phyloP scores from a whole-genome alignment of 2,113 vertebrate species.

The Arothron firmamentum region DNA sequence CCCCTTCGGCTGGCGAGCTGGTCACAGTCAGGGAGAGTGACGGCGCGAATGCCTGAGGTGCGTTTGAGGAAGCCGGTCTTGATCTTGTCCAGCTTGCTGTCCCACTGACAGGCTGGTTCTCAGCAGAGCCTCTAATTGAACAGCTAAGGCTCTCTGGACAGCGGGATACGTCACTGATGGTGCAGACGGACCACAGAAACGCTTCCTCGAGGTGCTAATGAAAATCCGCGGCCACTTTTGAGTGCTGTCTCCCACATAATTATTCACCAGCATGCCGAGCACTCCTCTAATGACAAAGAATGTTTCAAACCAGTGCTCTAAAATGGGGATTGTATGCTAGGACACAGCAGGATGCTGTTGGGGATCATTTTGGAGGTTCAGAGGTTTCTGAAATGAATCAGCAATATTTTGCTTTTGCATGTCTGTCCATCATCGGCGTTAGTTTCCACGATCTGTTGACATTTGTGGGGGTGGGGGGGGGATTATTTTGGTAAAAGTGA shows the following conservation, averaged over 20 bases:
- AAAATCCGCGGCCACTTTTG: conserved; percentile 58
- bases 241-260: conserved; percentile 42
- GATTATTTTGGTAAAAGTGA: conserved; percentile 10
- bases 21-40: conserved; percentile 60
- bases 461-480: neutral
- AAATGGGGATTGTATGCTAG: conserved; percentile 48
- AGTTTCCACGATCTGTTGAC: neutral
- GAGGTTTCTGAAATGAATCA: conserved; percentile 45
- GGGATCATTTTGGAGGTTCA: conserved; percentile 30
- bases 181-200: conserved; percentile 38
- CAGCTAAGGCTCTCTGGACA: conserved; percentile 57
- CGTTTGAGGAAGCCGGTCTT: conserved; percentile 64
- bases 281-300: conserved; percentile 54
- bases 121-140: conserved; percentile 67
- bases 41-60: conserved; percentile 49
- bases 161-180: conserved; percentile 61
- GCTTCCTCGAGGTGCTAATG: conserved; percentile 41
- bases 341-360: conserved; percentile 44
- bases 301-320: conserved; percentile 58
- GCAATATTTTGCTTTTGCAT: conserved; percentile 12
- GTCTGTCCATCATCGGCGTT: neutral
- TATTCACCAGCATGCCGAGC: conserved; percentile 52
- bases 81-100: conserved; percentile 63
- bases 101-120: conserved; percentile 54
- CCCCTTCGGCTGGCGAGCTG: conserved; percentile 43